These are phyloP conservation scores for Colinus virginianus DNA, from an alignment of 2,113 vertebrate genomes.

Conservation along the genomic window DNA sequence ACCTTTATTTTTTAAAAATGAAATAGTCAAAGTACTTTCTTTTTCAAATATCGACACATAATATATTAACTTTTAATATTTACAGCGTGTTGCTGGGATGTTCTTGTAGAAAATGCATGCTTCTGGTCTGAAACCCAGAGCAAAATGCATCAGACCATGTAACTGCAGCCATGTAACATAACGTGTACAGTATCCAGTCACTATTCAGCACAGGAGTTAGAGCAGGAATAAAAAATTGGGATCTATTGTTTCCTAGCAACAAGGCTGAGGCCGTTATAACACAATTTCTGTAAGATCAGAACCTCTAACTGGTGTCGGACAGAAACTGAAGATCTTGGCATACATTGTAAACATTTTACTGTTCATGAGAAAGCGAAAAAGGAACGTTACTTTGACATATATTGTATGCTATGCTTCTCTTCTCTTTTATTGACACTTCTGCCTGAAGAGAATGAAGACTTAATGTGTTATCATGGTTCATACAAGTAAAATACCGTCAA, in stretches of 20 bases:
- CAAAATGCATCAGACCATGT: constrained; percentile 85
- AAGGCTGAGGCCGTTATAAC: constrained; percentile 80
- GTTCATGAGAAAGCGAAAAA: constrained; percentile 80
- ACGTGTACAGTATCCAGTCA: constrained; percentile 84
- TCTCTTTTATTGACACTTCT: constrained; percentile 74
- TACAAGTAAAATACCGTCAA: constrained; percentile 84
- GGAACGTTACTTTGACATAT: constrained; percentile 76
- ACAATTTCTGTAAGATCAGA: constrained; percentile 82
- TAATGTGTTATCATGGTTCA: constrained; percentile 79
- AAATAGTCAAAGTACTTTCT: constrained; percentile 88
- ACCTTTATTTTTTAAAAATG: constrained; percentile 89
- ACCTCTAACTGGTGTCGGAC: constrained; percentile 79
- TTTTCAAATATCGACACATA: constrained; percentile 87
- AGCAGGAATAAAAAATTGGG: constrained; percentile 83
- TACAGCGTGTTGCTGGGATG: constrained; percentile 84
- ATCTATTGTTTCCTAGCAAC: constrained; percentile 84
- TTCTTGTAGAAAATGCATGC: constrained; percentile 87
- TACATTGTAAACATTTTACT: constrained; percentile 84
- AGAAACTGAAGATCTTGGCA: constrained; percentile 82
- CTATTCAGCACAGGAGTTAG: constrained; percentile 82
- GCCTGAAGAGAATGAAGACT: constrained; percentile 76
- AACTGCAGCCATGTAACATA: constrained; percentile 83
- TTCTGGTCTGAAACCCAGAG: constrained; percentile 85
- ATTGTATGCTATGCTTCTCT: constrained; percentile 72
- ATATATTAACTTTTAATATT: constrained; percentile 84